Conservation (phyloP, 1,140 invertebrate genomes). For the Dreissena polymorpha region DNA sequence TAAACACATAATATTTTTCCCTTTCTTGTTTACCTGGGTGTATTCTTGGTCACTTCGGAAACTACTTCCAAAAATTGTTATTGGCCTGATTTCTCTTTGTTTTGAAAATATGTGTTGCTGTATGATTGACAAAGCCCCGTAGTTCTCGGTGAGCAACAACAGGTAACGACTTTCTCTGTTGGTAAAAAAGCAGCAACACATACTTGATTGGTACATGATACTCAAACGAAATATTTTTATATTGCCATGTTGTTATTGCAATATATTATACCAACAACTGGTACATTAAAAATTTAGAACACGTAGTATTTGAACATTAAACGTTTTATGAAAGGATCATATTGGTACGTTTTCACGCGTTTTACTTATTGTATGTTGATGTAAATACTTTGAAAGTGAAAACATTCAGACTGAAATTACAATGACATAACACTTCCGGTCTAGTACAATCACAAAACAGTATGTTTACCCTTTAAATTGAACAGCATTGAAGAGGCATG, state of each 20-base stretch:
- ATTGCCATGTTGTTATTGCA: background rate
- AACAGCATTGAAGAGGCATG: slow-evolving; percentile 52
- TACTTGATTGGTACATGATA: background rate
- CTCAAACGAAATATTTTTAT: background rate
- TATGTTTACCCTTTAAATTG: slow-evolving; percentile 23
- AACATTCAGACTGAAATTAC: background rate
- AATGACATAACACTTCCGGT: background rate
- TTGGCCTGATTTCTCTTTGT: slow-evolving; percentile 56
- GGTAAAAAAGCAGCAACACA: slow-evolving; percentile 10
- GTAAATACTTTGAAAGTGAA: background rate
- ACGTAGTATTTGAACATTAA: too few relatives aligned
- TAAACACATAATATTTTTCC: background rate
- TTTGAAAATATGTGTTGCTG: slow-evolving; percentile 67
- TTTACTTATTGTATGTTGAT: background rate
- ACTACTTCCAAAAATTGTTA: slow-evolving; percentile 76
- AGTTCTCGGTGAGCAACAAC: slow-evolving; percentile 76
- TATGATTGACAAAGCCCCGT: slow-evolving; percentile 71
- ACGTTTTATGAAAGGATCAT: too few relatives aligned
- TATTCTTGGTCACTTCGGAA: slow-evolving; percentile 76
- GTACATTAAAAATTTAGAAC: background rate
- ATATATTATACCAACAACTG: background rate
- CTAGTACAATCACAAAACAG: too few relatives aligned
- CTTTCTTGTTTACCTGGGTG: slow-evolving; percentile 67
- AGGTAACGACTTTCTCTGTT: slow-evolving; percentile 74
- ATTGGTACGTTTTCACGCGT: background rate